Evolutionary conservation across 2,888 invertebrate species (phyloP), one percentile per base, ranked within the genome.

Genomic region (Phania funesta): DNA sequence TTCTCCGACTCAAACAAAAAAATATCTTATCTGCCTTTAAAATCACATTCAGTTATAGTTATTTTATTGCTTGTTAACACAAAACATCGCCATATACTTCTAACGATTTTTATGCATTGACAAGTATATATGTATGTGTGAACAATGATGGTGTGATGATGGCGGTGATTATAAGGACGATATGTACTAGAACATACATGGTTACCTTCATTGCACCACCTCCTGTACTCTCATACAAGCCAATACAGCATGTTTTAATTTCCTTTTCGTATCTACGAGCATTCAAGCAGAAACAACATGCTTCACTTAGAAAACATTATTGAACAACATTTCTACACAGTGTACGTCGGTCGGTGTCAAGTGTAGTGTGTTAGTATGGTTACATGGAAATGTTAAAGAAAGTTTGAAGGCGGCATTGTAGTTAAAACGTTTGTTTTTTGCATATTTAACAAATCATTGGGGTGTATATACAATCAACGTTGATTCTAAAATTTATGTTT

Each of bases 261-360:
- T 82, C 74, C 77, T 58, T 74, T 74, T 38, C 38, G 50, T 74
- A 82, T 68, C 77, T 70, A 70, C 50, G 46, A 74, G 64, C 78
- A 74, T 58, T 77, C 60, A 77, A 77, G 81, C 41, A 64, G 74
- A 74, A 71, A 71, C 76, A 81, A 71, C 71, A 81, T 76, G 52
- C 58, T 70, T 71, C 76, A 76, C 65, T 76, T 65, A 71, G 52
- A 76, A 67, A 67, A 76, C 50, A 76, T 65, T 60, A 65, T 71
- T 52, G 65, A 80, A 71, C 70, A 71, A 70, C 35, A 41, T 68
- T 48, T 56, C 16, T 5, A 32, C n/a, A 62, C 13, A 29, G 13
- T 60, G 32, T 60, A 29, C 35, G n/a, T n/a, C n/a, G n/a, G n/a
- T n/a, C n/a, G 44, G 52, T 44, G 41, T 52, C 52, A 62, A 50